Percentiles rank a stretch among this genome's conserved stretches.
These are phyloP conservation scores for Ictidomys tridecemlineatus DNA, from an alignment of 2,113 vertebrate species.

Conservation along the genomic window DNA sequence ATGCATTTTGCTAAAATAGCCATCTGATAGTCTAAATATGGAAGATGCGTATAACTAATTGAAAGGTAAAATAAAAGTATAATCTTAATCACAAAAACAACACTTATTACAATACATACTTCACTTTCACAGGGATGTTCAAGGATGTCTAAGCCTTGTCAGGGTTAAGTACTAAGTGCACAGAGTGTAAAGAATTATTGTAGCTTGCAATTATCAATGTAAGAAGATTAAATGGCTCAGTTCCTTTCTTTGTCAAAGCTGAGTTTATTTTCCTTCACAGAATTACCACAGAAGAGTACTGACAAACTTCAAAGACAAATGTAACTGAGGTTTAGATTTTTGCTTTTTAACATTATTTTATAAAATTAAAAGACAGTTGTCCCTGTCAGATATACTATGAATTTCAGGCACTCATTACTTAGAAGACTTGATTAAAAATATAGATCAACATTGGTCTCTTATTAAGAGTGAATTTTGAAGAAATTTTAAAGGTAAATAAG, in stretches of 20 bases:
- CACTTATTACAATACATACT: slow-evolving; percentile 53
- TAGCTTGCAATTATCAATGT: slow-evolving; percentile 78
- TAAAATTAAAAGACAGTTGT: background rate
- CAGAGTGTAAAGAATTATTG: slow-evolving; percentile 68
- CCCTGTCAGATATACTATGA: background rate
- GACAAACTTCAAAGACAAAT: slow-evolving; percentile 74
- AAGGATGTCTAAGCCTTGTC: slow-evolving; percentile 60
- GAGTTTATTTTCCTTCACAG: slow-evolving; percentile 73
- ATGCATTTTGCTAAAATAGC: background rate
- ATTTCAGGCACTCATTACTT: background rate
- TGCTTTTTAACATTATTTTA: slow-evolving; percentile 50
- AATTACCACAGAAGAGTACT: slow-evolving; percentile 32
- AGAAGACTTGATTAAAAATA: background rate
- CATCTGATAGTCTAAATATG: slow-evolving; percentile 5
- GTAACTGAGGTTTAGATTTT: slow-evolving; percentile 56
- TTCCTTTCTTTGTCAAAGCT: slow-evolving; percentile 75
- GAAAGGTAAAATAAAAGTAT: slow-evolving; percentile 54
- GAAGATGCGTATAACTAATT: background rate
- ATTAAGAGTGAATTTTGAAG: slow-evolving; percentile 32
- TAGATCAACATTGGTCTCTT: background rate
- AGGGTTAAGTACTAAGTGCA: slow-evolving; percentile 57
- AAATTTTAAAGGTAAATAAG: background rate
- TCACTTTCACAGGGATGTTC: slow-evolving; percentile 59
- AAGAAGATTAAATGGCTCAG: slow-evolving; percentile 82
- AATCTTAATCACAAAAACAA: slow-evolving; percentile 53